Evolutionary conservation across 2,113 vertebrate species (phyloP).

Genomic region (Macrotis lagotis): DNA sequence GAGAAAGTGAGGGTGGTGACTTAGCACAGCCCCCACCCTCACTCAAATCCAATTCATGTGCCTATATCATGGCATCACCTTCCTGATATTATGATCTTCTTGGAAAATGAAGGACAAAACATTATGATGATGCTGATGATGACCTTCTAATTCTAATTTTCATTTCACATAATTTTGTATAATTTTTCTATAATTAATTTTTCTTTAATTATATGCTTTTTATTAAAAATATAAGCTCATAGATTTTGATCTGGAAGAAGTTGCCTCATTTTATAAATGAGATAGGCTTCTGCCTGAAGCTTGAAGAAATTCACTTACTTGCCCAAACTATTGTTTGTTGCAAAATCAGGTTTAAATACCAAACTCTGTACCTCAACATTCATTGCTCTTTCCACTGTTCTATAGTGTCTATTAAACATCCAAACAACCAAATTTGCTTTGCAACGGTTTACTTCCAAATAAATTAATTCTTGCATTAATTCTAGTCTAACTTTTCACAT

Average conservation of each 20-base stretch:
- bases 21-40: too few species aligned
- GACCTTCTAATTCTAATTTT: background rate
- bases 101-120: too few species aligned
- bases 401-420: background rate
- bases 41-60: too few species aligned
- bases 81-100: too few species aligned
- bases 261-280: background rate
- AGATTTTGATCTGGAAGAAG: background rate
- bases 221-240: background rate
- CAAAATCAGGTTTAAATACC: background rate
- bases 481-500: background rate
- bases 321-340: background rate
- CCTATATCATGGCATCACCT: too few species aligned
- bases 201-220: background rate
- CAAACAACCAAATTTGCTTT: background rate
- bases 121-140: too few species aligned
- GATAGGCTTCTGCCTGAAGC: background rate
- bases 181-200: background rate
- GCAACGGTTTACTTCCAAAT: background rate
- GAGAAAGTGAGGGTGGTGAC: too few species aligned
- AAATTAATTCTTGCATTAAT: background rate
- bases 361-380: background rate
- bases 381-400: background rate
- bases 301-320: background rate
- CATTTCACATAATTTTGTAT: background rate